These are phyloP conservation scores for Orchesella flavescens DNA, from an alignment of 2,888 invertebrate species.

Conservation along the genomic window DNA sequence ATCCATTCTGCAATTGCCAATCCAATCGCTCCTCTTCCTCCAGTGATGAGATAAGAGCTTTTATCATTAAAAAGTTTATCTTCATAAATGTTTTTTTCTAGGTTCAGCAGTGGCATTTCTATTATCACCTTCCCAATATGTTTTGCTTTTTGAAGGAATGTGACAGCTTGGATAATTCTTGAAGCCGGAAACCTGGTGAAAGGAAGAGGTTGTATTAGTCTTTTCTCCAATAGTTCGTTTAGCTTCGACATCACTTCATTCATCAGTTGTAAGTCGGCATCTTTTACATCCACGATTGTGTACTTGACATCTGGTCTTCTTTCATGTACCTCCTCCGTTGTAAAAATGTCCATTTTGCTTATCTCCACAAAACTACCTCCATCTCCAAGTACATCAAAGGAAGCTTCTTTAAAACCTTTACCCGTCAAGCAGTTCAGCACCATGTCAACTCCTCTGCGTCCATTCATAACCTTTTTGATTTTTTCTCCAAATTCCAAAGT, in stretches of 20 bases:
- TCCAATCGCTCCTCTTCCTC: constrained; percentile 42
- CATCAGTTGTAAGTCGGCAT: too few species aligned
- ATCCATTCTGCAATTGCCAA: constrained; percentile 43
- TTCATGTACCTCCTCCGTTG: neutral
- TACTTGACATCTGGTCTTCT: constrained; percentile 21
- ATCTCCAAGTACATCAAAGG: neutral
- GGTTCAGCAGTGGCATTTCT: constrained; percentile 41
- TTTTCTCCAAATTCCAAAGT: neutral
- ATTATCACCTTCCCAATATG: constrained; percentile 50
- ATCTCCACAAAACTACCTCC: constrained; percentile 47
- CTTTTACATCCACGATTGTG: constrained; percentile 19
- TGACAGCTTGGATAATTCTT: too few species aligned
- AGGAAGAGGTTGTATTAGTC: neutral
- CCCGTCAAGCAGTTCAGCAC: constrained; percentile 45
- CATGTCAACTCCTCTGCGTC: constrained; percentile 34
- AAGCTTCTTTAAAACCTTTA: constrained; percentile 45
- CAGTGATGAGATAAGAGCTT: constrained; percentile 31
- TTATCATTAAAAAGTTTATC: constrained; percentile 18
- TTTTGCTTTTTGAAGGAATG: too few species aligned
- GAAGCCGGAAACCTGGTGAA: too few species aligned
- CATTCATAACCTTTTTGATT: constrained; percentile 1
- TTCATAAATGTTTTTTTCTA: neutral
- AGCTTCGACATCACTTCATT: neutral
- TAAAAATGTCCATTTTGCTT: constrained; percentile 41
- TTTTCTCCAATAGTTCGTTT: neutral